phyloP scores from a whole-genome alignment of 2,113 vertebrate genomes.

The Colossoma macropomum region DNA sequence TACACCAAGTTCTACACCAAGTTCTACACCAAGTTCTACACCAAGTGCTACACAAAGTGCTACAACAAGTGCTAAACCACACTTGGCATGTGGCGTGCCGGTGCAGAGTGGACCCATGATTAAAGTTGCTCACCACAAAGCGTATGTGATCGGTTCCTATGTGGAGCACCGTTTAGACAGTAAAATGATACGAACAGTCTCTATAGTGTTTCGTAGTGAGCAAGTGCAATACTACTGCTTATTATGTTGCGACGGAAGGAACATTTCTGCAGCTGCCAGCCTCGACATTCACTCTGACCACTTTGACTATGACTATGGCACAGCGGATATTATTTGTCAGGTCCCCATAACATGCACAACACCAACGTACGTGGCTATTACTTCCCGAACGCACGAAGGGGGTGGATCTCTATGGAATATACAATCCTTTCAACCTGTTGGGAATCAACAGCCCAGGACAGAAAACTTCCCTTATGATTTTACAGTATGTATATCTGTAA shows the following conservation, averaged over 20 bases:
- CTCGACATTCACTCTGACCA: constrained; percentile 65
- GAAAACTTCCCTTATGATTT: constrained; percentile 64
- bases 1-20: too few relatives aligned
- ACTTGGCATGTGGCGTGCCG: background rate
- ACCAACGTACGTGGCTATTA: constrained; percentile 53
- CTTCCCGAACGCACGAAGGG: background rate
- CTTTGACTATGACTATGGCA: constrained; percentile 73
- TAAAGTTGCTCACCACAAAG: constrained; percentile 6
- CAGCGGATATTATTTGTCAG: constrained; percentile 57
- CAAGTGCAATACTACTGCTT: background rate
- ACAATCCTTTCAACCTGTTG: constrained; percentile 57
- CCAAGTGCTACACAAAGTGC: too few relatives aligned
- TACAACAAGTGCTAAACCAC: background rate
- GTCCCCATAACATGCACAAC: constrained; percentile 5
- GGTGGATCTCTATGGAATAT: background rate
- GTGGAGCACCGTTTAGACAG: background rate
- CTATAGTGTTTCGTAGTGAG: constrained; percentile 51
- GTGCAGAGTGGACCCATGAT: background rate
- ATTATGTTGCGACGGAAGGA: constrained; percentile 48
- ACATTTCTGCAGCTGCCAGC: background rate
- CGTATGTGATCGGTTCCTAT: constrained; percentile 42
- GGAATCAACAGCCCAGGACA: constrained; percentile 64
- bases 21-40: background rate
- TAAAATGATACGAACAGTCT: constrained; percentile 46
- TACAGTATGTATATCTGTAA: constrained; percentile 78